These are phyloP conservation scores for Pristionchus entomophagus DNA, from an alignment of 2,888 invertebrate species.

Conservation along the genomic window DNA sequence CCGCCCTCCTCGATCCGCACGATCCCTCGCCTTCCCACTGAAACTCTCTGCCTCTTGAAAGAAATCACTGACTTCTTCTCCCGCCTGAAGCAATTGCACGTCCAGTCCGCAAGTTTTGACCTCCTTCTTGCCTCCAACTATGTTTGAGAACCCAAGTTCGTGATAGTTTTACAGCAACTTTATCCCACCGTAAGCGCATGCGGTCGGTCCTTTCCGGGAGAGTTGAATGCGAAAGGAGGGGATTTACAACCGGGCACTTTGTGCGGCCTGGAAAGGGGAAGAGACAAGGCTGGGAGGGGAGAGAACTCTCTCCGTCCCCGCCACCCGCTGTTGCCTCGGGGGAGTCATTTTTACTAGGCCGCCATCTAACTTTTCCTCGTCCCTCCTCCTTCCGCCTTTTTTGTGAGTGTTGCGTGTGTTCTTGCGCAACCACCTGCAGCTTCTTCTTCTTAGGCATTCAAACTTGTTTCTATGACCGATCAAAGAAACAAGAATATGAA, in stretches of 20 bases:
- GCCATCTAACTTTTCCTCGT: background rate
- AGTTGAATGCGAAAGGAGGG: background rate
- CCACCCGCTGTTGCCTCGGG: background rate
- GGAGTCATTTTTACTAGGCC: slow-evolving; percentile 27
- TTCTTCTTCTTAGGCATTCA: too few relatives aligned
- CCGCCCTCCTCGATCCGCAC: background rate
- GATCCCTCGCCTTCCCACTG: background rate
- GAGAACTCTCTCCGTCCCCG: background rate
- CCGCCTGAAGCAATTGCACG: slow-evolving; percentile 24
- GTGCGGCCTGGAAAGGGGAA: slow-evolving; percentile 18
- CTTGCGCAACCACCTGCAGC: too few relatives aligned
- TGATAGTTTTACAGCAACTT: too few relatives aligned
- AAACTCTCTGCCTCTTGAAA: background rate
- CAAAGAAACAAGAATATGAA: too few relatives aligned
- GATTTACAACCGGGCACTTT: slow-evolving; percentile 37
- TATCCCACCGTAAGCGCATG: too few relatives aligned
- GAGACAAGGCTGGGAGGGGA: background rate
- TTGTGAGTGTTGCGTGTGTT: too few relatives aligned
- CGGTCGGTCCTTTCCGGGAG: too few relatives aligned
- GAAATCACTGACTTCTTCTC: background rate
- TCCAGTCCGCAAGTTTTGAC: background rate
- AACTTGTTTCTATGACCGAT: too few relatives aligned
- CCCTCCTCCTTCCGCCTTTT: background rate
- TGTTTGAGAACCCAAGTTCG: too few relatives aligned
- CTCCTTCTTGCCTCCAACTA: too few relatives aligned